Conservation (phyloP, 1,140 invertebrate species). For the Riptortus pedestris region DNA sequence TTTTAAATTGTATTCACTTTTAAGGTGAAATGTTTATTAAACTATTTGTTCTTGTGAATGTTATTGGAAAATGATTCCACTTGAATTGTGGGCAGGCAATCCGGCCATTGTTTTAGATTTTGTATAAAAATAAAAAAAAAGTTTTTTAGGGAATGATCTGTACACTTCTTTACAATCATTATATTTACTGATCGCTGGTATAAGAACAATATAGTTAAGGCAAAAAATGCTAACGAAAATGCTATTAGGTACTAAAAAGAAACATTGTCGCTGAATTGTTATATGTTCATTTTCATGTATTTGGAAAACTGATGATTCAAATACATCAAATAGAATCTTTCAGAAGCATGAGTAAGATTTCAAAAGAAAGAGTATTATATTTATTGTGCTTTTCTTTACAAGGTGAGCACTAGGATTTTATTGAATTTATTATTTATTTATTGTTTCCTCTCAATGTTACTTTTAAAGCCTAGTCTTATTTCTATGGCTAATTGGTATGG, state of each 20-base stretch:
- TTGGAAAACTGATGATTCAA: too few species aligned
- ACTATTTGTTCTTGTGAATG: not conserved
- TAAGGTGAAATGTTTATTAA: not conserved
- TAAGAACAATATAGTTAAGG: not conserved
- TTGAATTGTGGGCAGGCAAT: slow-evolving; percentile 24
- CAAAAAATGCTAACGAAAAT: not conserved
- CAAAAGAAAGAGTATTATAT: too few species aligned
- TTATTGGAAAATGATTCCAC: not conserved
- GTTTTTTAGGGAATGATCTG: not conserved
- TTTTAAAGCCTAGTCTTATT: too few species aligned
- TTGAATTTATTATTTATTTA: too few species aligned
- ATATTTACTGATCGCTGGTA: not conserved
- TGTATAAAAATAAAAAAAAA: slow-evolving; percentile 20
- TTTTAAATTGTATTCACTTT: not conserved
- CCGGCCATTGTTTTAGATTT: slow-evolving; percentile 28
- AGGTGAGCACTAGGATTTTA: too few species aligned
- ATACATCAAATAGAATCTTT: too few species aligned
- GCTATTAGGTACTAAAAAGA: slow-evolving; percentile 3
- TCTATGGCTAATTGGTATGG: too few species aligned
- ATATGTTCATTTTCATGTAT: too few species aligned
- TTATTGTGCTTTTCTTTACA: too few species aligned
- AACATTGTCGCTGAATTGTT: too few species aligned
- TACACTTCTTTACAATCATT: slow-evolving; percentile 15
- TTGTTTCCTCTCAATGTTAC: too few species aligned
- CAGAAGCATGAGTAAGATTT: too few species aligned